A percentile compares a stretch with the other conserved stretches of the same genome.
These are phyloP conservation scores for Lamellibrachia columna DNA, from an alignment of 2,888 invertebrate species.

Conservation along the genomic window DNA sequence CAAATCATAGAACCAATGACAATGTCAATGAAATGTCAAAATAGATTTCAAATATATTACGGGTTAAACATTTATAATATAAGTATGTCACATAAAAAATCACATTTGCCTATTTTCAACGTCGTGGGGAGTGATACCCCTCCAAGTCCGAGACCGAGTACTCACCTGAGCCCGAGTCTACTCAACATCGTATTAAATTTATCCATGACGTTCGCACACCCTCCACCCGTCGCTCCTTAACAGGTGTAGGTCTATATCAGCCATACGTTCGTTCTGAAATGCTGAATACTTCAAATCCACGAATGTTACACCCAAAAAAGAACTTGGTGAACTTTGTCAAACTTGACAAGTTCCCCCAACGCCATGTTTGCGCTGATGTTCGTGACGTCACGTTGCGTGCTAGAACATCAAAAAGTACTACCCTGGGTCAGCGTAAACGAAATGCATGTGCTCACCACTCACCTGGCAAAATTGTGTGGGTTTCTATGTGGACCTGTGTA, in stretches of 20 bases:
- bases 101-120: neutral
- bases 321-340: constrained; percentile 1
- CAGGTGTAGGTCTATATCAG: neutral
- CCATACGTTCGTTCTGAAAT: constrained; percentile 12
- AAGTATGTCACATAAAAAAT: neutral
- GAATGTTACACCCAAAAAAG: constrained; percentile 1
- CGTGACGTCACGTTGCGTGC: constrained; percentile 3
- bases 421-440: neutral
- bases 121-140: neutral
- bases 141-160: neutral
- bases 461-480: too few species aligned
- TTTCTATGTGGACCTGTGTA: too few species aligned
- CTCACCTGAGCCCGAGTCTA: constrained; percentile 11
- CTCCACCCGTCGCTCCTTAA: constrained; percentile 10
- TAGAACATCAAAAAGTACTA: neutral
- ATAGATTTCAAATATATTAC: neutral
- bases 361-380: constrained; percentile 16
- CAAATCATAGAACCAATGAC: too few species aligned
- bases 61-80: neutral
- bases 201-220: neutral
- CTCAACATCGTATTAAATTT: constrained; percentile 16
- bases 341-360: neutral
- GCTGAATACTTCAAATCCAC: neutral
- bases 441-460: neutral
- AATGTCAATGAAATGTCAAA: too few species aligned